These are phyloP conservation scores for Eulithis prunata DNA, from an alignment of 2,888 invertebrate genomes.

Conservation along the genomic window DNA sequence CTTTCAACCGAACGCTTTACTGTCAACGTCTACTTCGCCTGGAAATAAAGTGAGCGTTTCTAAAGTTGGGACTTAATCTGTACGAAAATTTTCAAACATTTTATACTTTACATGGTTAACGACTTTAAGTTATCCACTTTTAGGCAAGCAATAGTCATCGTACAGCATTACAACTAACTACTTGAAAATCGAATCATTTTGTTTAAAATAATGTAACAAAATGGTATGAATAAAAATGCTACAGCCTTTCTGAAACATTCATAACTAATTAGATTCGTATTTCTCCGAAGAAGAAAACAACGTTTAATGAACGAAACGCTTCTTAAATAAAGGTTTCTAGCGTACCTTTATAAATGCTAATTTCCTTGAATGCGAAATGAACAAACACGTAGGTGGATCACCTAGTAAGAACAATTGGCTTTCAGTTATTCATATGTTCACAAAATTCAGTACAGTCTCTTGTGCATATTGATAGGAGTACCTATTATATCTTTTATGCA, in stretches of 20 bases:
- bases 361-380: constrained; percentile 46
- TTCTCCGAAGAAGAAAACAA: constrained; percentile 54
- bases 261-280: constrained; percentile 11
- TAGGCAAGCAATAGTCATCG: too few relatives aligned
- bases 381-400: constrained; percentile 25
- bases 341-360: constrained; percentile 63
- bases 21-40: constrained; percentile 36
- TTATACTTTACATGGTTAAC: too few relatives aligned
- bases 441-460: constrained; percentile 2
- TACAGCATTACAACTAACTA: too few relatives aligned
- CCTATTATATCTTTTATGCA: too few relatives aligned
- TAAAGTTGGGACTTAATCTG: constrained; percentile 35
- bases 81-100: too few relatives aligned
- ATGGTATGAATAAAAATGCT: too few relatives aligned
- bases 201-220: too few relatives aligned
- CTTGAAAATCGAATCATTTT: too few relatives aligned
- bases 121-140: too few relatives aligned
- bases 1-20: constrained; percentile 47
- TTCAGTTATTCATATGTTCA: constrained; percentile 9
- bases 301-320: constrained; percentile 50
- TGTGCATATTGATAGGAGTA: too few relatives aligned
- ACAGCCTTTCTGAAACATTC: too few relatives aligned
- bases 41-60: constrained; percentile 39
- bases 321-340: constrained; percentile 45
- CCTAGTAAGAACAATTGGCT: constrained; percentile 22